Percentiles rank a stretch among this genome's conserved stretches.
phyloP scores from a whole-genome alignment of 2,113 vertebrate genomes.

The Platycercus adscitus region DNA sequence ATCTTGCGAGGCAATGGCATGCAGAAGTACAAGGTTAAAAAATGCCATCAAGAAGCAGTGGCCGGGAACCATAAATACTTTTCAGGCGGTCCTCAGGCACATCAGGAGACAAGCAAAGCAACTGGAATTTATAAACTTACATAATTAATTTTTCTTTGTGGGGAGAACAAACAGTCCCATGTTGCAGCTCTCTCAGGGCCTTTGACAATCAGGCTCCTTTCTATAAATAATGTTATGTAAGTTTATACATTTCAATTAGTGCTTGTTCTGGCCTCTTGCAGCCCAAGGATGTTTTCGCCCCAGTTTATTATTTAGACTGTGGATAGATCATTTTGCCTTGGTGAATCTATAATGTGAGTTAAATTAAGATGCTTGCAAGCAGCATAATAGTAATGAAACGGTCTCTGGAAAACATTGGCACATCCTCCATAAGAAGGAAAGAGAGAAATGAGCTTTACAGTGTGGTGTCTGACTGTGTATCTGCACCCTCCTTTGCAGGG shows the following conservation, averaged over 20 bases:
- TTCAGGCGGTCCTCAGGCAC: slow-evolving; percentile 11
- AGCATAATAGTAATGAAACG: background rate
- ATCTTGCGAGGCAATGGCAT: background rate
- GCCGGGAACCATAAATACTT: slow-evolving; percentile 25
- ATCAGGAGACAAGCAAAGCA: slow-evolving; percentile 24
- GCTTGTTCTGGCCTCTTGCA: background rate
- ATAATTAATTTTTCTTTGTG: slow-evolving; percentile 28
- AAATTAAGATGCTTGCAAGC: slow-evolving; percentile 38
- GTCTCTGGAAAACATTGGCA: slow-evolving; percentile 4
- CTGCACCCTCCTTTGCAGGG: background rate
- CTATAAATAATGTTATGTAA: slow-evolving; percentile 50
- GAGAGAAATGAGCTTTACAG: background rate
- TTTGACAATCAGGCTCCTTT: slow-evolving; percentile 37
- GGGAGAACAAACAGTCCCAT: slow-evolving; percentile 33
- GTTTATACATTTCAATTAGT: slow-evolving; percentile 43
- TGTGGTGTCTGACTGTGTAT: background rate
- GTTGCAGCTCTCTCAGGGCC: slow-evolving; percentile 8
- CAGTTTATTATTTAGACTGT: slow-evolving; percentile 43
- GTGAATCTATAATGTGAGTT: slow-evolving; percentile 3
- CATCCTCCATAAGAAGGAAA: background rate
- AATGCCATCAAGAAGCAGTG: background rate
- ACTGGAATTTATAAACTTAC: slow-evolving; percentile 52
- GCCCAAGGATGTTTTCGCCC: slow-evolving; percentile 45
- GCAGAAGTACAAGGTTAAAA: background rate
- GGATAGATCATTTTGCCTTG: slow-evolving; percentile 3